Evolutionary conservation across 2,797 vertebrate genomes (phyloP), one percentile per base, ranked within the genome.

Genomic region (Philypnodon macrostomus): DNA sequence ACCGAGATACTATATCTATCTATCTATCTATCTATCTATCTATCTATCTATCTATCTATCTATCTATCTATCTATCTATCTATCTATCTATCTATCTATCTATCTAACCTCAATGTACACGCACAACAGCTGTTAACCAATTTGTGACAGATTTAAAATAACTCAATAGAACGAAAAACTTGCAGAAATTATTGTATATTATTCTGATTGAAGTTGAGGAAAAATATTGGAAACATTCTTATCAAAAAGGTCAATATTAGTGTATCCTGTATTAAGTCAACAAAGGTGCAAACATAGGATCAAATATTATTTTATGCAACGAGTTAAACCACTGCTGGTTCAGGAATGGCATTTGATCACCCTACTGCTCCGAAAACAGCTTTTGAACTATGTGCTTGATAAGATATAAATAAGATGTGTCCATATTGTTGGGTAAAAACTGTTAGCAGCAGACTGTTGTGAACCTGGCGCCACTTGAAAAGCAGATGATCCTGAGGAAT

Each of bases 401-500:
- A 59, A 79, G 69, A 84, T 79, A 69, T 49, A 72, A 84, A 81
- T 70, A 39, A 70, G 40, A 27, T 45, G 58, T 29, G 30, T 63
- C 60, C 36, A 50, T 21, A 57, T 53, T 19, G 38, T n/a, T 30
- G 3, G 27, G 41, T 60, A 47, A 30, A 34, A 24, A 37, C 0
- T 24, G 38, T 48, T 13, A 1, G 26, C 37, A 15, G 15, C 40
- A 15, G 19, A 8, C 3, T 26, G 45, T 29, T 39, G 35, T 47
- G 42, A 36, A 65, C 23, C 45, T 63, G 66, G 71, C 44, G 27
- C 58, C 63, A 35, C 56, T 62, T 71, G 62, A 54, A 77, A 80
- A 64, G 67, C 78, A 81, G 77, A 84, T 73, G 75, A 84, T 74
- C 50, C 54, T 1, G 7, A 70, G 81, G 84, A 87, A 87, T 85